Evolutionary conservation across 2,113 vertebrate genomes (phyloP).

Genomic region (Gnathonemus longibarbis): DNA sequence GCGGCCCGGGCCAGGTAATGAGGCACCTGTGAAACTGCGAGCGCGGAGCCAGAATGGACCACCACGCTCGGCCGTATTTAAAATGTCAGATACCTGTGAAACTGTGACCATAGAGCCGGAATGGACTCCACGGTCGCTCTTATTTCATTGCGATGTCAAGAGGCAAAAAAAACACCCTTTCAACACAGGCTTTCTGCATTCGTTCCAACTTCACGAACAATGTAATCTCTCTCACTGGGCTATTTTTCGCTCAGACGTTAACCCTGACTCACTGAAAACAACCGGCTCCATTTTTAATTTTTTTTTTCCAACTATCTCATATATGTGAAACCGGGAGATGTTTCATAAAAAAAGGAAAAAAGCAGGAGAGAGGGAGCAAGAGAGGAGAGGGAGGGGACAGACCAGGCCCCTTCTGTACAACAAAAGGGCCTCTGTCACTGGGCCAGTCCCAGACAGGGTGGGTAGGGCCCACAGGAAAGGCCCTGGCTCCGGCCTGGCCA

Average conservation of each 20-base stretch:
- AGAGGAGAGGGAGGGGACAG: conserved; percentile 41
- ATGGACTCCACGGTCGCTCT: not conserved
- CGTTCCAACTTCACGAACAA: conserved; percentile 44
- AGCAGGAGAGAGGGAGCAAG: conserved; percentile 30
- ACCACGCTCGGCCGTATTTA: not conserved
- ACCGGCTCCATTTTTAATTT: conserved; percentile 70
- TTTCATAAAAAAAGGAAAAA: conserved; percentile 49
- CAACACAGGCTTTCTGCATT: conserved; percentile 35
- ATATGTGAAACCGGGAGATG: conserved; percentile 80
- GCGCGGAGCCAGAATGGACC: not conserved
- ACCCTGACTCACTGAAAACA: conserved; percentile 65
- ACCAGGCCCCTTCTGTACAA: conserved; percentile 75
- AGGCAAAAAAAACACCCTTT: conserved; percentile 12
- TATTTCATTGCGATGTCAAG: not conserved
- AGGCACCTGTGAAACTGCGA: not conserved
- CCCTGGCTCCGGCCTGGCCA: conserved; percentile 81
- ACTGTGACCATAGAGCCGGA: not conserved
- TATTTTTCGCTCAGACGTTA: conserved; percentile 60
- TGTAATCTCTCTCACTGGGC: conserved; percentile 44
- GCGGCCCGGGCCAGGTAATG: not conserved
- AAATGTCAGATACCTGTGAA: not conserved
- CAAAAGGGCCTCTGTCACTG: conserved; percentile 93
- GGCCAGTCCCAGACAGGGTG: conserved; percentile 92
- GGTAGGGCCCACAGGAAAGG: conserved; percentile 96
- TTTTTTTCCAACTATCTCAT: conserved; percentile 77